Evolutionary conservation across 2,888 invertebrate genomes (phyloP).

Genomic region (Eubasilissa splendida): DNA sequence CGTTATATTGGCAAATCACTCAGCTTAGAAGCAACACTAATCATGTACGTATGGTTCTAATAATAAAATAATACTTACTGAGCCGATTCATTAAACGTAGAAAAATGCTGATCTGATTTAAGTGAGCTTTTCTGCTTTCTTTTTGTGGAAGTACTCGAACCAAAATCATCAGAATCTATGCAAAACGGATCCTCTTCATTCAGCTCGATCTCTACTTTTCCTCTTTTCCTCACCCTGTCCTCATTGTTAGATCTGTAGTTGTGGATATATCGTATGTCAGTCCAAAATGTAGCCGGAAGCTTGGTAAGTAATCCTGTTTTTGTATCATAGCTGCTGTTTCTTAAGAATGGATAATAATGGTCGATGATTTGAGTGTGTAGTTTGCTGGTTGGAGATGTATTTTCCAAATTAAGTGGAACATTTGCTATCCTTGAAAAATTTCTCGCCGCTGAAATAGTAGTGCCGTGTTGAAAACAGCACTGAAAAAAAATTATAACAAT

Average conservation of each 20-base stretch:
- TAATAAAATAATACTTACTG: background rate
- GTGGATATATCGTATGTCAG: constrained; percentile 1
- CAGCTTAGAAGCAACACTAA: background rate
- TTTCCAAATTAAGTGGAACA: background rate
- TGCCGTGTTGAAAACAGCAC: background rate
- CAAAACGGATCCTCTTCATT: background rate
- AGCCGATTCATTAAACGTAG: background rate
- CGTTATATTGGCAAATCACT: background rate
- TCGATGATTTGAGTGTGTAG: background rate
- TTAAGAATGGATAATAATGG: background rate
- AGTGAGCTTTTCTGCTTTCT: background rate
- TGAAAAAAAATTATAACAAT: background rate
- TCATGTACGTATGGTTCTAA: background rate
- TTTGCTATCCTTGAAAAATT: background rate
- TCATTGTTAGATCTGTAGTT: background rate
- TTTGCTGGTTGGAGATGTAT: background rate
- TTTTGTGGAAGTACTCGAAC: background rate
- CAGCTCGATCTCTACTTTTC: background rate
- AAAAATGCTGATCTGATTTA: background rate
- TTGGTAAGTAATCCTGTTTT: background rate
- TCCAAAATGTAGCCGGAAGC: background rate
- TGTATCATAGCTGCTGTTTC: too few relatives aligned
- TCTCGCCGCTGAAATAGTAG: background rate
- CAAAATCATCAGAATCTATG: background rate
- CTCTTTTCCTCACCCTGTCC: background rate